Percentiles rank a stretch among this genome's conserved stretches.
phyloP scores from a whole-genome alignment of 1,140 invertebrate species.

The Hycleus phaleratus region DNA sequence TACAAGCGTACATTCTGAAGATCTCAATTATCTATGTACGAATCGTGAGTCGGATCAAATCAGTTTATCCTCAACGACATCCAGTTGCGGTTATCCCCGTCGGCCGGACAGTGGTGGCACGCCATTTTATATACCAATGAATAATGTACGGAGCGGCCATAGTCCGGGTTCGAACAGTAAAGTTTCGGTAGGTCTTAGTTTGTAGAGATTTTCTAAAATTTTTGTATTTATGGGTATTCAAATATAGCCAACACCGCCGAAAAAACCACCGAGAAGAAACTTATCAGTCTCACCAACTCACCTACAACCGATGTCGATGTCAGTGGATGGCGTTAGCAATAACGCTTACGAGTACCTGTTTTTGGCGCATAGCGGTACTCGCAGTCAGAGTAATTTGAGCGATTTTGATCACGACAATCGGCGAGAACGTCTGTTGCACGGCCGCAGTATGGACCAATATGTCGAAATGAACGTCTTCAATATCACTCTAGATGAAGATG shows the following conservation, averaged over 20 bases:
- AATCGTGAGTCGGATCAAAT: slow-evolving; percentile 40
- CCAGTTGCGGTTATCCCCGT: slow-evolving; percentile 39
- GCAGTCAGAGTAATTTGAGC: slow-evolving; percentile 61
- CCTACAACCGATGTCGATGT: slow-evolving; percentile 49
- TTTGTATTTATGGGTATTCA: background rate
- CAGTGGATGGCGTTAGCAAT: slow-evolving; percentile 48
- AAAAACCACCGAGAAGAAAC: slow-evolving; percentile 79
- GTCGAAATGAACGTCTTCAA: slow-evolving; percentile 62
- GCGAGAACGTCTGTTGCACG: slow-evolving; percentile 54
- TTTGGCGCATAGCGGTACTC: slow-evolving; percentile 45
- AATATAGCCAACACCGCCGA: slow-evolving; percentile 67
- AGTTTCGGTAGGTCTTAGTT: slow-evolving; percentile 39
- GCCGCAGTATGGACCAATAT: slow-evolving; percentile 67
- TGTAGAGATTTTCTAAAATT: too few relatives aligned
- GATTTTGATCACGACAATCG: slow-evolving; percentile 44
- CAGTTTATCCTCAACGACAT: slow-evolving; percentile 41
- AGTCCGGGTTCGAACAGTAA: slow-evolving; percentile 42
- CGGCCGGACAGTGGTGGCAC: slow-evolving; percentile 38
- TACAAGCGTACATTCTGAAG: slow-evolving; percentile 48
- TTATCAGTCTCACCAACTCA: slow-evolving; percentile 76
- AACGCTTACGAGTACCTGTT: slow-evolving; percentile 54
- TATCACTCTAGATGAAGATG: slow-evolving; percentile 40
- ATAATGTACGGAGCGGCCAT: slow-evolving; percentile 35
- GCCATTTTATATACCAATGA: slow-evolving; percentile 42
- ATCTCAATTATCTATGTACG: slow-evolving; percentile 40